These are phyloP conservation scores for Heliopora coerulea DNA, from an alignment of 92 coral and sea anemone genomes.

Conservation along the genomic window DNA sequence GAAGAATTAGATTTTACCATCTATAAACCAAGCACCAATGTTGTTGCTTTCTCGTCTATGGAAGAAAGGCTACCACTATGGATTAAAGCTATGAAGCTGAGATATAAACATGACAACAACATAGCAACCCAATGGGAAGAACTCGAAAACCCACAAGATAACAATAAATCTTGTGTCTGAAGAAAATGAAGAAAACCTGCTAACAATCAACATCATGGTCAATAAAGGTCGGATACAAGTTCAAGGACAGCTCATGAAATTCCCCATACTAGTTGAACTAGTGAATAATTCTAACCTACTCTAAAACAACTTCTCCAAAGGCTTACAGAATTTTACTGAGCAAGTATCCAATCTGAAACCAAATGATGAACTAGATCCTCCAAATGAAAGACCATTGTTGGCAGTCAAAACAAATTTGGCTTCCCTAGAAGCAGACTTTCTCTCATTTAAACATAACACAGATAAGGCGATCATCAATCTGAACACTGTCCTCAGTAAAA, in stretches of 20 bases:
- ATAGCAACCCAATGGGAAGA: slow-evolving; percentile 4
- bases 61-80: slow-evolving; percentile 16
- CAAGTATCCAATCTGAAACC: background rate
- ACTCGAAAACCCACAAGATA: background rate
- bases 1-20: slow-evolving; percentile 6
- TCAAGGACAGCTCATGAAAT: slow-evolving; percentile 2
- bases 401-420: too few relatives aligned
- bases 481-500: too few relatives aligned
- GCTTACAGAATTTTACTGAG: background rate
- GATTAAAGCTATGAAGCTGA: background rate
- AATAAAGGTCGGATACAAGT: background rate
- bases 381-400: too few relatives aligned
- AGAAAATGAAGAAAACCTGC: background rate
- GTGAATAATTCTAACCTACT: background rate
- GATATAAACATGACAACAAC: background rate
- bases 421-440: too few relatives aligned
- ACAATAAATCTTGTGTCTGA: background rate
- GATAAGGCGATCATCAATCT: too few relatives aligned
- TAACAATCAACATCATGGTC: background rate
- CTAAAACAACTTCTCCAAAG: background rate
- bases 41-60: background rate
- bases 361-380: too few relatives aligned
- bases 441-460: too few relatives aligned
- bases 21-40: background rate
- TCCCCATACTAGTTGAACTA: background rate